Evolutionary conservation across 2,113 vertebrate species (phyloP), one percentile per base, ranked within the genome.

Genomic region (Pangasianodon gigas): DNA sequence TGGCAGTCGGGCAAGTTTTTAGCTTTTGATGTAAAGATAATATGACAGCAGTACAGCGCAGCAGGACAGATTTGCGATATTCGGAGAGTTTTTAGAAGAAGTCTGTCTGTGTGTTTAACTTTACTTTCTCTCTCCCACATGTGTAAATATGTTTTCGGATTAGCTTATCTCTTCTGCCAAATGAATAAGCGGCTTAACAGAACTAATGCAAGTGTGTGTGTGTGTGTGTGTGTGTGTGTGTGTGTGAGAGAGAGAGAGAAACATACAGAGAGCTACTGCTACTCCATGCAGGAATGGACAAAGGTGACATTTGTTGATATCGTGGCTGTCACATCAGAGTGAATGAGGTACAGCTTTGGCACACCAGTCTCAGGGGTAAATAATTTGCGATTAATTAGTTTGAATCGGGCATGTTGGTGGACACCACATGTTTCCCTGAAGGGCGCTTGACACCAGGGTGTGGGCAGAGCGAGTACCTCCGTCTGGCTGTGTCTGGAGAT

Each of bases 111-210:
- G 21, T 48, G 65, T 52, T 18, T 74, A 10, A 41, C 29, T 79
- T 52, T 88, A 54, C 13, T 85, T 81, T 85, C 80, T 85, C 77
- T 87, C 84, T 87, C 81, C 89, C 85, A 71, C 62, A 82, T 86
- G 88, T 84, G 88, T 92, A 91, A 91, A 91, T 94, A 91, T 90
- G 51, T 84, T 87, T 91, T 89, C 67, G 85, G 91, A 93, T 93
- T 93, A 91, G 51, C 54, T 94, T 89, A 88, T 93, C 91, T 88
- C 37, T 77, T 90, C 85, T 88, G 74, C 92, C 89, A 90, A 93
- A 91, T 81, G 92, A 93, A 92, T 92, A 93, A 89, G 89, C 87
- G 65, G 58, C 91, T 93, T 92, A 93, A 56, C 77, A 51, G 32
- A 82, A 87, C 82, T 86, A 89, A 79, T 89, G 84, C 65, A 62